Conservation (phyloP, 23 tunicate genomes). For the Diplosoma virens region DNA sequence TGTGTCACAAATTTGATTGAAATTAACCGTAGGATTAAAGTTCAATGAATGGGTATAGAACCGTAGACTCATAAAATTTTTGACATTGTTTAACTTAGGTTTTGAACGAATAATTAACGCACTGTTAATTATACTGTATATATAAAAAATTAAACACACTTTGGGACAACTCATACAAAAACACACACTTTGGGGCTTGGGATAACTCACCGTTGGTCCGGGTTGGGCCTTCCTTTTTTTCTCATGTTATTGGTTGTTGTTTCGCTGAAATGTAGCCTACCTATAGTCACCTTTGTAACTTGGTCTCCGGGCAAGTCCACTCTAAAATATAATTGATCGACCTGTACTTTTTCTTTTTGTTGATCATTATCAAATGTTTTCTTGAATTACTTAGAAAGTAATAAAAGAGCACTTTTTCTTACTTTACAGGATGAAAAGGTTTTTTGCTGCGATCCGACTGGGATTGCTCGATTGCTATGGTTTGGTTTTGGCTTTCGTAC, state of each 20-base stretch:
- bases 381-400: not conserved
- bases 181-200: too few relatives aligned
- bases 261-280: conserved; percentile 92
- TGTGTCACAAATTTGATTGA: too few relatives aligned
- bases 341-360: too few relatives aligned
- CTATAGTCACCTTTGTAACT: conserved; percentile 92
- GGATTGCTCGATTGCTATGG: conserved; percentile 90
- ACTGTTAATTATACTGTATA: too few relatives aligned
- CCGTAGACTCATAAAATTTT: too few relatives aligned
- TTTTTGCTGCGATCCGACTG: conserved; percentile 96
- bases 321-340: conserved; percentile 46
- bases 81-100: too few relatives aligned
- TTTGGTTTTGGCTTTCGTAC: conserved; percentile 91
- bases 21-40: too few relatives aligned
- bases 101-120: too few relatives aligned
- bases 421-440: conserved; percentile 96
- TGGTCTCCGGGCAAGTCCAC: conserved; percentile 94
- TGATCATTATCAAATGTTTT: not conserved
- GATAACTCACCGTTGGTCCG: conserved; percentile 73
- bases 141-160: too few relatives aligned
- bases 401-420: not conserved
- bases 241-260: conserved; percentile 95
- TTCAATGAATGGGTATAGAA: too few relatives aligned
- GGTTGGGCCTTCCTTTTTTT: conserved; percentile 93
- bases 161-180: too few relatives aligned